Evolutionary conservation across 1,140 invertebrate genomes (phyloP).

Genomic region (Drosophila rhopaloa): DNA sequence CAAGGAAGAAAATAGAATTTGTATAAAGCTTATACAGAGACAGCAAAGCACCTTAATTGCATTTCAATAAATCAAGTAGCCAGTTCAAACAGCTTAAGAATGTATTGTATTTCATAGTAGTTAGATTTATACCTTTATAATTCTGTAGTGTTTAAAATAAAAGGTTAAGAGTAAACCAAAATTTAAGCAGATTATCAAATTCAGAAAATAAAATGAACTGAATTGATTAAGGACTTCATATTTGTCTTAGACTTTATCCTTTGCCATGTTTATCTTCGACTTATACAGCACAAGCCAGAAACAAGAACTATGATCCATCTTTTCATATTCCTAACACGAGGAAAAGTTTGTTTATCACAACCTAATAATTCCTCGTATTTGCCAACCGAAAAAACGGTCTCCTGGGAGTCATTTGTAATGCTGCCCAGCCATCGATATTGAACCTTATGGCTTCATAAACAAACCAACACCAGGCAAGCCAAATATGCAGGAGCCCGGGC

Average conservation of each 20-base stretch:
- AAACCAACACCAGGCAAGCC: constrained; percentile 42
- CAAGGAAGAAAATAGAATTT: too few relatives aligned
- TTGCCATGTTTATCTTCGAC: neutral
- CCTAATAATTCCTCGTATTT: constrained; percentile 20
- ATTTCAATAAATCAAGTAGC: too few relatives aligned
- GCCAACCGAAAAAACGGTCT: constrained; percentile 9
- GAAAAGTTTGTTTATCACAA: neutral
- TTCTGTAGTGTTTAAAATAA: too few relatives aligned
- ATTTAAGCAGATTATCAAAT: too few relatives aligned
- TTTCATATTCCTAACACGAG: constrained; percentile 1
- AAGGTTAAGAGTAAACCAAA: too few relatives aligned
- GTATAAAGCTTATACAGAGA: too few relatives aligned
- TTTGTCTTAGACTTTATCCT: neutral
- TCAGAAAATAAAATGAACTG: too few relatives aligned
- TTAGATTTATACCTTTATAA: too few relatives aligned
- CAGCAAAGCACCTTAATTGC: too few relatives aligned
- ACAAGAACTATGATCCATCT: neutral
- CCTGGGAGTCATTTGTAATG: constrained; percentile 23
- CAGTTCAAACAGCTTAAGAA: too few relatives aligned
- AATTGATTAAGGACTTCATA: neutral
- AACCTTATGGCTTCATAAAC: constrained; percentile 43
- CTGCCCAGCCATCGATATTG: constrained; percentile 27
- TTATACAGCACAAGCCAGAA: neutral
- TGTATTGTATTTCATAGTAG: too few relatives aligned
- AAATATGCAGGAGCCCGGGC: constrained; percentile 32